Evolutionary conservation across 1,140 invertebrate species (phyloP).

Genomic region (Drosophila seguyi): DNA sequence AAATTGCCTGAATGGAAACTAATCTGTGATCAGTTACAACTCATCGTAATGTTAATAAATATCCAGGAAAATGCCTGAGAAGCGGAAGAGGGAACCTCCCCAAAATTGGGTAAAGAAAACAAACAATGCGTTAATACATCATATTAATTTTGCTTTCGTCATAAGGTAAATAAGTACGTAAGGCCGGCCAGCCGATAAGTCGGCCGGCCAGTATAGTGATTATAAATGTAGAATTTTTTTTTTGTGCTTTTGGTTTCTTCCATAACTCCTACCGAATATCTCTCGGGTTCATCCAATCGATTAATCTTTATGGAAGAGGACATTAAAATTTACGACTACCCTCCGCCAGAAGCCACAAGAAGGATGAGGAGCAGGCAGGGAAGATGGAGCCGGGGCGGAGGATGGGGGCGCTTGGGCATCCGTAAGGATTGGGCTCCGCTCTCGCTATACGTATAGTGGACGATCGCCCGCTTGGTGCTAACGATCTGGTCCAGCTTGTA

Average conservation of each 20-base stretch:
- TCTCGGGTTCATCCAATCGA: constrained; percentile 26
- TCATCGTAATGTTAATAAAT: not conserved
- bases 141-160: constrained; percentile 29
- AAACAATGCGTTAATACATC: constrained; percentile 37
- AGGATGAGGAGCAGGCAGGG: constrained; percentile 14
- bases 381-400: not conserved
- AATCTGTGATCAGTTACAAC: constrained; percentile 8
- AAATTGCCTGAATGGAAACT: not conserved
- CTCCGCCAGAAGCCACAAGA: constrained; percentile 29
- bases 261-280: not conserved
- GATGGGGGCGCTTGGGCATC: not conserved
- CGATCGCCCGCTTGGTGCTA: constrained; percentile 18
- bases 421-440: not conserved
- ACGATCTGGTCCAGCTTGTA: constrained; percentile 11
- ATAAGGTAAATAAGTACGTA: constrained; percentile 37
- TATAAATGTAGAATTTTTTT: not conserved
- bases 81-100: constrained; percentile 9
- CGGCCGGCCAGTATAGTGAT: not conserved
- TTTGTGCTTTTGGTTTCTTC: too few relatives aligned
- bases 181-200: constrained; percentile 20
- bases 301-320: constrained; percentile 65
- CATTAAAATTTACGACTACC: constrained; percentile 69
- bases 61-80: not conserved
- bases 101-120: constrained; percentile 2
- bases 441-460: constrained; percentile 51